Conservation (phyloP, 2,113 vertebrate genomes). For the Brachypodius melanocephalos region DNA sequence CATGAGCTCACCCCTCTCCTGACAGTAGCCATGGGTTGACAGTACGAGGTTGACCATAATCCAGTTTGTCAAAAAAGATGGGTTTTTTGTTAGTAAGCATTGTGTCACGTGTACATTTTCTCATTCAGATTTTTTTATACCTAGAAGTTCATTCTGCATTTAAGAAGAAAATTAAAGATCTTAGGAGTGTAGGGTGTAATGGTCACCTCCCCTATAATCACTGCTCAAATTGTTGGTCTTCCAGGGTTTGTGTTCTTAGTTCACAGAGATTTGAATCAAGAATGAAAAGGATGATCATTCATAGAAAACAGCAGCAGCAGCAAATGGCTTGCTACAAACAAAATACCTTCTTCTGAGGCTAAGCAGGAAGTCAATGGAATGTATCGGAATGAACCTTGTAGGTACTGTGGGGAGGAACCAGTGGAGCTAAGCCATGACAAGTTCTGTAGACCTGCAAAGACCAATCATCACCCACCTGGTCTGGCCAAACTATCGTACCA, state of each 20-base stretch:
- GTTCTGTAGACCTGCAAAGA: not conserved
- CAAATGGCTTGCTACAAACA: not conserved
- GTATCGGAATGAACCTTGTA: not conserved
- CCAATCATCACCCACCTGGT: not conserved
- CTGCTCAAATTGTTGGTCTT: not conserved
- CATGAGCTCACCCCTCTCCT: not conserved
- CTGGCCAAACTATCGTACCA: not conserved
- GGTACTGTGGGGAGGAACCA: not conserved
- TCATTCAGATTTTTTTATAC: not conserved
- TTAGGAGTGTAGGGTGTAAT: not conserved
- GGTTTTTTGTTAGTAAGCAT: not conserved
- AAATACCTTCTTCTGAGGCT: not conserved
- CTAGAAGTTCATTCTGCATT: not conserved
- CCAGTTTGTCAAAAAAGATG: not conserved
- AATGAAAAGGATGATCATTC: not conserved
- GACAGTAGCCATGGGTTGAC: not conserved
- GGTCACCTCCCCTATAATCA: not conserved
- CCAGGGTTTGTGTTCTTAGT: not conserved
- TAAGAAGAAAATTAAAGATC: not conserved
- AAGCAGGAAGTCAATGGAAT: not conserved
- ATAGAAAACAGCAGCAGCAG: not conserved
- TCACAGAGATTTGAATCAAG: not conserved
- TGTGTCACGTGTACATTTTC: not conserved
- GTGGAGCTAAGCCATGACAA: not conserved
- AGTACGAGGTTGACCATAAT: not conserved